Conservation (phyloP, 2,797 vertebrate species). For the Kryptopterus vitreolus region DNA sequence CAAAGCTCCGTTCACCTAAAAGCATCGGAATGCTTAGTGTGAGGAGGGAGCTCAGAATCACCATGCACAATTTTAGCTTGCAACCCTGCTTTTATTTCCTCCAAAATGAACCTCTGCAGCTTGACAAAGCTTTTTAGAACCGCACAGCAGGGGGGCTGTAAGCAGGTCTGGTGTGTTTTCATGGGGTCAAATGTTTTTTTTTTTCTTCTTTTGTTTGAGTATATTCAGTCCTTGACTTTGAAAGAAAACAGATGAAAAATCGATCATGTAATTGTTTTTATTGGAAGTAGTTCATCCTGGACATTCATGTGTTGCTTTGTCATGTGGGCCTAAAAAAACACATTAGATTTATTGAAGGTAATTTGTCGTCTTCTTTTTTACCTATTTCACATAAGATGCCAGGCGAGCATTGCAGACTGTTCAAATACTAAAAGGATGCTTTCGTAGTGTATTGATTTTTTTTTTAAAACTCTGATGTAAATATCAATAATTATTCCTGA, state of each 20-base stretch:
- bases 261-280: not conserved
- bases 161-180: conserved; percentile 12
- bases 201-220: too few species aligned
- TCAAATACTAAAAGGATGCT: not conserved
- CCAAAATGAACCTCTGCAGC: conserved; percentile 29
- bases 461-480: not conserved
- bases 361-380: too few species aligned
- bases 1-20: conserved; percentile 8
- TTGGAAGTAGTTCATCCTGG: not conserved
- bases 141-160: conserved; percentile 12
- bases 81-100: conserved; percentile 24
- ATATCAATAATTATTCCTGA: conserved; percentile 1
- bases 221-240: conserved; percentile 11
- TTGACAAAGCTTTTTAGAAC: conserved; percentile 18
- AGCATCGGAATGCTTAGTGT: conserved; percentile 4
- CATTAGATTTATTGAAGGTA: not conserved
- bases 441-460: not conserved
- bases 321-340: not conserved
- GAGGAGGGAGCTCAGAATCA: not conserved
- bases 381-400: not conserved
- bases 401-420: not conserved
- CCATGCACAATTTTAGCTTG: not conserved
- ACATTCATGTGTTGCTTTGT: not conserved
- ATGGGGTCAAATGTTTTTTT: conserved; percentile 4
- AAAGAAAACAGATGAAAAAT: not conserved